These are phyloP conservation scores for Microctenopoma steveboyesi DNA, from an alignment of 2,797 vertebrate species.

Conservation along the genomic window DNA sequence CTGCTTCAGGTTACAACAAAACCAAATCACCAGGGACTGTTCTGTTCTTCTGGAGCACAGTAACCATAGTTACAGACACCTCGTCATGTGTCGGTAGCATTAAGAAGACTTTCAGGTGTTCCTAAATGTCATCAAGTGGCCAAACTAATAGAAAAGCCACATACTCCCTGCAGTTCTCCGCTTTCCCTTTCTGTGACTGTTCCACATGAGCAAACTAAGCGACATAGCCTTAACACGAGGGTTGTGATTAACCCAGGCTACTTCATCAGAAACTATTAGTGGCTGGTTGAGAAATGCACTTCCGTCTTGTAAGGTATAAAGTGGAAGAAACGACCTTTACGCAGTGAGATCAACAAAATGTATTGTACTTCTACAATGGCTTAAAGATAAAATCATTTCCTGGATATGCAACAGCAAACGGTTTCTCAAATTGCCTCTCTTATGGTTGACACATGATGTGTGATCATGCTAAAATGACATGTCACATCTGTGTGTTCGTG, in stretches of 20 bases:
- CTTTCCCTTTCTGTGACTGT: constrained; percentile 41
- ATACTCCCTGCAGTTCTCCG: neutral
- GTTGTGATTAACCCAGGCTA: constrained; percentile 6
- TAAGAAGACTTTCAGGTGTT: constrained; percentile 14
- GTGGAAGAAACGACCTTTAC: constrained; percentile 30
- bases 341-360: neutral
- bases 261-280: constrained; percentile 31
- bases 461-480: neutral
- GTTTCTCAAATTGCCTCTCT: neutral
- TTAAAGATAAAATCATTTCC: neutral
- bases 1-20: constrained; percentile 28
- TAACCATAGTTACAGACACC: constrained; percentile 52
- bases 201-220: constrained; percentile 40
- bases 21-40: constrained; percentile 41
- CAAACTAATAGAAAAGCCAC: neutral
- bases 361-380: neutral
- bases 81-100: constrained; percentile 44
- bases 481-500: constrained; percentile 9
- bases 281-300: constrained; percentile 13
- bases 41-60: constrained; percentile 33
- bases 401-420: neutral
- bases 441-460: constrained; percentile 5
- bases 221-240: constrained; percentile 12
- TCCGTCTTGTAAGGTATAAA: neutral
- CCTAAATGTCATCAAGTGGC: neutral